Percentiles rank a stretch among this genome's conserved stretches.
phyloP scores from a whole-genome alignment of 2,888 invertebrate species.

The Tinea pellionella region DNA sequence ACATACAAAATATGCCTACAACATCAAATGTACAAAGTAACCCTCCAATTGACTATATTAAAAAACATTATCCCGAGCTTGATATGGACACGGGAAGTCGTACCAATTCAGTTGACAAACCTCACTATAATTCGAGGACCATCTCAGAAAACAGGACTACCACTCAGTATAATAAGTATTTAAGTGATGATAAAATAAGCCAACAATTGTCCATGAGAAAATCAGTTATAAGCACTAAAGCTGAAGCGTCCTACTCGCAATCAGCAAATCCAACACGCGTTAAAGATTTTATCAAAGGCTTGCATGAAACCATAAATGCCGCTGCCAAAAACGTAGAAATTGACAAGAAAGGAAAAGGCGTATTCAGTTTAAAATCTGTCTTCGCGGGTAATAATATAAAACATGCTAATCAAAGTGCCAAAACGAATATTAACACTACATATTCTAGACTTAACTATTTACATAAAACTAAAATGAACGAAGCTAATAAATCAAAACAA shows the following conservation, averaged over 20 bases:
- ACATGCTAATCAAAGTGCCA: constrained; percentile 32
- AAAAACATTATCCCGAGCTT: constrained; percentile 8
- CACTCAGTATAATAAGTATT: neutral
- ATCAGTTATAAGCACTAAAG: neutral
- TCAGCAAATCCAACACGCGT: neutral
- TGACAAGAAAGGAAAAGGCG: neutral
- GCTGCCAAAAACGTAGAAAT: constrained; percentile 23
- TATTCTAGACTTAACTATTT: constrained; percentile 54
- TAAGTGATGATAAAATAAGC: neutral
- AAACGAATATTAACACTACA: constrained; percentile 35
- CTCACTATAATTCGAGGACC: neutral
- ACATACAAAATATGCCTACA: too few species aligned
- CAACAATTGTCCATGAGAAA: neutral
- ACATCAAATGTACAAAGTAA: neutral
- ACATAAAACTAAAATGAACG: constrained; percentile 48
- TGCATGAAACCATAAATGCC: constrained; percentile 36
- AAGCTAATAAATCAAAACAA: constrained; percentile 29
- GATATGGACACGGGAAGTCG: too few species aligned
- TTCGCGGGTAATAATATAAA: neutral
- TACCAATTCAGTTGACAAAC: neutral
- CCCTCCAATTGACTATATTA: constrained; percentile 7
- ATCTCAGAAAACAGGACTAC: neutral
- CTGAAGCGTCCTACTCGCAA: neutral
- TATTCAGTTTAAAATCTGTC: neutral
- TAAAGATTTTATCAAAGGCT: constrained; percentile 37